A percentile compares a stretch with the other conserved stretches of the same genome.
Evolutionary conservation across 2,113 vertebrate genomes (phyloP).

Genomic region (Galeopterus variegatus): DNA sequence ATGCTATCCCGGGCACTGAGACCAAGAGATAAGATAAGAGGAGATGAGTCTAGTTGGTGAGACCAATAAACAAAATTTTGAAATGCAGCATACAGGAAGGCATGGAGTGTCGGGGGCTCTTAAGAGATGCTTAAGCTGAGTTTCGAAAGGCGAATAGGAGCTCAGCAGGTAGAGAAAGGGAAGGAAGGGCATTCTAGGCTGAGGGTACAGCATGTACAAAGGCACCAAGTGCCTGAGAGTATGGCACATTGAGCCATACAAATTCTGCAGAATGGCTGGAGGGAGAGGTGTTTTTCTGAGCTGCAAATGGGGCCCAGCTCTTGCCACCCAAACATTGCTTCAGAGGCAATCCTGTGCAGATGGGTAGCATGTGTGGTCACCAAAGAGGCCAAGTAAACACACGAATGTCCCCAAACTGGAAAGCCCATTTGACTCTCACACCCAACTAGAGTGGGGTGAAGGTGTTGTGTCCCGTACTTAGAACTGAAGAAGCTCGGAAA

Average conservation of each 20-base stretch:
- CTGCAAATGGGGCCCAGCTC: too few relatives aligned
- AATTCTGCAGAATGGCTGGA: background rate
- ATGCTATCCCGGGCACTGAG: background rate
- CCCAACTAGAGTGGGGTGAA: too few relatives aligned
- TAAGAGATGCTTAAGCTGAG: background rate
- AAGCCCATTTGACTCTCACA: background rate
- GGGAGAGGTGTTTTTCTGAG: background rate
- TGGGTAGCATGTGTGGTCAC: background rate
- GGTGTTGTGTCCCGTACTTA: too few relatives aligned
- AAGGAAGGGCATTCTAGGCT: too few relatives aligned
- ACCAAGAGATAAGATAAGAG: background rate
- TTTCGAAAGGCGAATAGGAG: background rate
- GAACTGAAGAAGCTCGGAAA: background rate
- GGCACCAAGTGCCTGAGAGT: rapidly evolving
- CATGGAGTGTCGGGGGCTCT: rapidly evolving
- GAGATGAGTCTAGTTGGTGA: background rate
- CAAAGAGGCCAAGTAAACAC: background rate
- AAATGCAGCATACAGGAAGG: background rate
- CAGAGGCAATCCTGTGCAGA: background rate
- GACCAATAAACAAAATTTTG: background rate
- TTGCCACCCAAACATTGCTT: background rate
- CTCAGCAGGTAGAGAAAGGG: background rate
- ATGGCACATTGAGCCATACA: too few relatives aligned
- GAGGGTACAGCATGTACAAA: background rate
- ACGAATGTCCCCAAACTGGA: background rate